phyloP scores from a whole-genome alignment of 2,888 invertebrate genomes.

The Andrena flavipes region DNA sequence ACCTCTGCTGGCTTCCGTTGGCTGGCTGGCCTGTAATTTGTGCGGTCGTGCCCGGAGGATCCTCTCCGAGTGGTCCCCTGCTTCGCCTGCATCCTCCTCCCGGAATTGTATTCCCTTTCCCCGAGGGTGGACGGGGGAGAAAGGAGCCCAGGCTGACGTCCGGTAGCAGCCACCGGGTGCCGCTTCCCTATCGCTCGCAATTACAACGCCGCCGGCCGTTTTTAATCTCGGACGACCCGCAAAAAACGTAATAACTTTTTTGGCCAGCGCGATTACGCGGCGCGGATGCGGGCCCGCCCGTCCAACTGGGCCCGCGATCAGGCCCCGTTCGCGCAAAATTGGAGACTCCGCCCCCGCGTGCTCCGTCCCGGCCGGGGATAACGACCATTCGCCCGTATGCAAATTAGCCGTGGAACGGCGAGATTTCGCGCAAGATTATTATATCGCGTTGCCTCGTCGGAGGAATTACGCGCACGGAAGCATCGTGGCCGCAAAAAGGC shows the following conservation, averaged over 20 bases:
- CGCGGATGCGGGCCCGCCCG: slow-evolving; percentile 8
- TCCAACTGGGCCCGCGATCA: slow-evolving; percentile 33
- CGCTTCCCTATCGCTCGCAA: slow-evolving; percentile 73
- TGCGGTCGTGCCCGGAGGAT: slow-evolving; percentile 80
- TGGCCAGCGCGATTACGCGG: slow-evolving; percentile 61
- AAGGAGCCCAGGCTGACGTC: slow-evolving; percentile 46
- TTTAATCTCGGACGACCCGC: slow-evolving; percentile 75
- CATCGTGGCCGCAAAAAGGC: slow-evolving; percentile 31
- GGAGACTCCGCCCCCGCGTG: slow-evolving; percentile 70
- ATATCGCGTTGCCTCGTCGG: slow-evolving; percentile 44
- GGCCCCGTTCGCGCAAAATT: slow-evolving; percentile 64
- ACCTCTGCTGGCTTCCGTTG: slow-evolving; percentile 60
- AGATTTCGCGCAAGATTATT: slow-evolving; percentile 60
- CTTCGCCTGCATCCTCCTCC: slow-evolving; percentile 60
- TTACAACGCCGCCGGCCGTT: slow-evolving; percentile 72
- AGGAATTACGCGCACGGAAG: slow-evolving; percentile 52
- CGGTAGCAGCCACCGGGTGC: slow-evolving; percentile 61
- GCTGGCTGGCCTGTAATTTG: slow-evolving; percentile 80
- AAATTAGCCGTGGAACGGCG: slow-evolving; percentile 57
- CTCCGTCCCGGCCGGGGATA: slow-evolving; percentile 47
- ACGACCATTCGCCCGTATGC: slow-evolving; percentile 66
- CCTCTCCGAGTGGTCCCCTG: slow-evolving; percentile 60
- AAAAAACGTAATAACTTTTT: slow-evolving; percentile 77
- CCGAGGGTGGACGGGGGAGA: slow-evolving; percentile 16
- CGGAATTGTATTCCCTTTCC: slow-evolving; percentile 72